phyloP scores from a whole-genome alignment of 1,140 invertebrate species.

The Achroia grisella region DNA sequence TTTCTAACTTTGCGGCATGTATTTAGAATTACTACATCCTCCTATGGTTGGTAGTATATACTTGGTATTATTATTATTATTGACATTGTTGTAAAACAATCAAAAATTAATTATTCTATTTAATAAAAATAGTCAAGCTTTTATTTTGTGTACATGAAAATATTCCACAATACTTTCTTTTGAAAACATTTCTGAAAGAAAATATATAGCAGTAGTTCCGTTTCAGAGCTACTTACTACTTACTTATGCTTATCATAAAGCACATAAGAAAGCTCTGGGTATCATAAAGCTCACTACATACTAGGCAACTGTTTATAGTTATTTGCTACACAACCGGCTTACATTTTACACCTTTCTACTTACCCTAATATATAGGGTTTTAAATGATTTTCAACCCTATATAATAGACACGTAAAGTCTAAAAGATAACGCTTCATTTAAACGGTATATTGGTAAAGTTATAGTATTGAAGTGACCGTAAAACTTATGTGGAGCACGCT shows the following conservation, averaged over 20 bases:
- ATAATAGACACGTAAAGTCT: conserved; percentile 1
- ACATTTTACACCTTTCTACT: conserved; percentile 43
- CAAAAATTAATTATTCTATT: no score
- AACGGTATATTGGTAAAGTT: conserved; percentile 15
- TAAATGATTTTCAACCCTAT: conserved; percentile 15
- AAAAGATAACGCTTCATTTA: no score
- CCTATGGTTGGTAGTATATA: no score
- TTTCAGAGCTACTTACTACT: background rate
- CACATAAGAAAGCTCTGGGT: conserved; percentile 7
- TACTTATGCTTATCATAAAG: conserved; percentile 15
- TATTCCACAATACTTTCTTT: no score
- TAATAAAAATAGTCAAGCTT: no score
- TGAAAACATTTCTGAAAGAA: no score
- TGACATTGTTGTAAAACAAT: no score
- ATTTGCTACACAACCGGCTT: conserved; percentile 27
- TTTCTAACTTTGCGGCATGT: no score
- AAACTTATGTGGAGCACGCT: conserved; percentile 64
- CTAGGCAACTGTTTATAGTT: conserved; percentile 39
- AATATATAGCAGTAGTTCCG: no score
- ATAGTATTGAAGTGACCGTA: conserved; percentile 38
- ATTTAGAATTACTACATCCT: no score
- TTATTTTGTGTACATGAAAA: no score
- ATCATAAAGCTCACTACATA: conserved; percentile 28
- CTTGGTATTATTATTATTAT: no score
- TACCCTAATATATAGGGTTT: background rate